These are phyloP conservation scores for Meriones unguiculatus DNA, from an alignment of 2,113 vertebrate species.

Conservation along the genomic window DNA sequence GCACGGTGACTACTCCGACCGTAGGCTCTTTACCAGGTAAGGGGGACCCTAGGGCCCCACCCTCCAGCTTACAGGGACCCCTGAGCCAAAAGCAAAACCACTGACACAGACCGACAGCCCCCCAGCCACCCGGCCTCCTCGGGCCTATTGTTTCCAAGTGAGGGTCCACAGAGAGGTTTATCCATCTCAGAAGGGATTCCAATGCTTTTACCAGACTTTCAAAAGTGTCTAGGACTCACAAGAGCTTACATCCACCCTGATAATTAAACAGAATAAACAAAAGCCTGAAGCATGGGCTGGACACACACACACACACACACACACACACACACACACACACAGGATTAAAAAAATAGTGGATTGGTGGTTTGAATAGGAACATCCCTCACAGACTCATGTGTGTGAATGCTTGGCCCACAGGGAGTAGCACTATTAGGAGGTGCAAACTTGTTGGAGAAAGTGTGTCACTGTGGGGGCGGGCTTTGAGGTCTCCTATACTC, in stretches of 20 bases:
- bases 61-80: not conserved
- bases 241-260: not conserved
- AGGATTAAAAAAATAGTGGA: not conserved
- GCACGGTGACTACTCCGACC: not conserved
- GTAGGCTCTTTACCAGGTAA: not conserved
- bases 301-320: not conserved
- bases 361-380: not conserved
- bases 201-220: constrained; percentile 20
- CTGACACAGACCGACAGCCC: rapidly evolving
- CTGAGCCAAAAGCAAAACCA: not conserved
- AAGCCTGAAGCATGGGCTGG: not conserved
- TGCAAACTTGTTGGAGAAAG: not conserved
- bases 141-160: not conserved
- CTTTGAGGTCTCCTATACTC: not conserved
- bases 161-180: not conserved
- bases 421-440: not conserved
- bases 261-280: not conserved
- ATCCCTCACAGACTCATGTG: not conserved
- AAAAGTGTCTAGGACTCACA: not conserved
- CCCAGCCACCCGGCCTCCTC: not conserved
- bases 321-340: not conserved
- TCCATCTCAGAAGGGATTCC: not conserved
- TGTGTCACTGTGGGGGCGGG: not conserved
- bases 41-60: not conserved
- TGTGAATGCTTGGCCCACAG: not conserved